Evolutionary conservation across 2,888 invertebrate species (phyloP).

Genomic region (Sthenelais limicola): DNA sequence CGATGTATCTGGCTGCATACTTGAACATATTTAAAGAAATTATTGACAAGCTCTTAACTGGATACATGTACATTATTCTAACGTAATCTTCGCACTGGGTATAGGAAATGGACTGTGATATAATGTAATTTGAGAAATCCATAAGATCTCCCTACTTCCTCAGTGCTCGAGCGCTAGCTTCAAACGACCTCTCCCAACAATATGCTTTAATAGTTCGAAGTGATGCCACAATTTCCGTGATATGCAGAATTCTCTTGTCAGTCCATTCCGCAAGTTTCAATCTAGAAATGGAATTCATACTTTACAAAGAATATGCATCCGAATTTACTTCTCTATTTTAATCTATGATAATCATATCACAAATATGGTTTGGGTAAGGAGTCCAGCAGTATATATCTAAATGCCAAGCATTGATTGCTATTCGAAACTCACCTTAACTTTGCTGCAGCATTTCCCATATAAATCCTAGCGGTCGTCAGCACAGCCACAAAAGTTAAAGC

Average conservation of each 20-base stretch:
- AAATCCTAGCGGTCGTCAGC: neutral
- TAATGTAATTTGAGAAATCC: neutral
- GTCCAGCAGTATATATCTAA: neutral
- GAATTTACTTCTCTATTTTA: too few species aligned
- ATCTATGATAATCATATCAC: neutral
- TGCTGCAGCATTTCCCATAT: neutral
- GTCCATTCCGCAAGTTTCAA: slow-evolving; percentile 4
- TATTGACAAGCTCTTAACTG: too few species aligned
- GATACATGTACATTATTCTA: too few species aligned
- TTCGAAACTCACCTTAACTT: neutral
- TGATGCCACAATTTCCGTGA: slow-evolving; percentile 10
- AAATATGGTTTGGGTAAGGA: neutral
- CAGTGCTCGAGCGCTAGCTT: neutral
- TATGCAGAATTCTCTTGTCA: neutral
- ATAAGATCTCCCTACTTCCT: neutral
- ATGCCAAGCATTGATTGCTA: neutral
- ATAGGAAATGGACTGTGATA: too few species aligned
- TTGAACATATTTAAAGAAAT: too few species aligned
- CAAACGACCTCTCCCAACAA: slow-evolving; percentile 7
- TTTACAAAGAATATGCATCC: too few species aligned
- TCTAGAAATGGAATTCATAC: neutral
- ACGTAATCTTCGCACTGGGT: too few species aligned
- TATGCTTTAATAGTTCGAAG: slow-evolving; percentile 1
- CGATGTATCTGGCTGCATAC: too few species aligned
- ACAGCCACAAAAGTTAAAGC: neutral